These are phyloP conservation scores for Heliconius himera DNA, from an alignment of 1,140 invertebrate species.

Conservation along the genomic window DNA sequence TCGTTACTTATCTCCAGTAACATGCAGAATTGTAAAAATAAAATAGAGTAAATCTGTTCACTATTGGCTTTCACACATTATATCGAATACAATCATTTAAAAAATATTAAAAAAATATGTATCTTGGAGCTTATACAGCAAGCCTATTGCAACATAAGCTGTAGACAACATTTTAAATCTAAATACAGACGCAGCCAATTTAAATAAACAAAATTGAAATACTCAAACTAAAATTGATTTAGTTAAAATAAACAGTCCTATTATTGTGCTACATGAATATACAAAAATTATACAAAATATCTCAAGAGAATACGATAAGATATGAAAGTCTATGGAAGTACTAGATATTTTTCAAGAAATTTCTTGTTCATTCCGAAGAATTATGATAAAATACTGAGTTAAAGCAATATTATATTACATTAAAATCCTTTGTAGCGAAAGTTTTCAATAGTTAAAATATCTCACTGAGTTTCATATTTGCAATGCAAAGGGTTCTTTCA, in stretches of 20 bases:
- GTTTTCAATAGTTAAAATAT: slow-evolving; percentile 2
- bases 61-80: too few relatives aligned
- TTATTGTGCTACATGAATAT: background rate
- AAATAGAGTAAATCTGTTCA: too few relatives aligned
- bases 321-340: background rate
- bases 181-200: too few relatives aligned
- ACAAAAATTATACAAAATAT: background rate
- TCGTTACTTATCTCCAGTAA: too few relatives aligned
- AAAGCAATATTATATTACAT: background rate
- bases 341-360: background rate
- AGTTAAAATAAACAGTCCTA: background rate
- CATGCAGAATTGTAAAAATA: too few relatives aligned
- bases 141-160: too few relatives aligned
- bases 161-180: too few relatives aligned
- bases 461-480: background rate
- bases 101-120: too few relatives aligned
- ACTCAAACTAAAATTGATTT: background rate
- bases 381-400: background rate
- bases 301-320: background rate
- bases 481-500: background rate
- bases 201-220: too few relatives aligned
- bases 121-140: too few relatives aligned
- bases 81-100: too few relatives aligned
- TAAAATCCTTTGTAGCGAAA: background rate
- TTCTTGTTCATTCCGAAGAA: background rate